phyloP scores from a whole-genome alignment of 2,888 invertebrate species.

The Alsophila aescularia region DNA sequence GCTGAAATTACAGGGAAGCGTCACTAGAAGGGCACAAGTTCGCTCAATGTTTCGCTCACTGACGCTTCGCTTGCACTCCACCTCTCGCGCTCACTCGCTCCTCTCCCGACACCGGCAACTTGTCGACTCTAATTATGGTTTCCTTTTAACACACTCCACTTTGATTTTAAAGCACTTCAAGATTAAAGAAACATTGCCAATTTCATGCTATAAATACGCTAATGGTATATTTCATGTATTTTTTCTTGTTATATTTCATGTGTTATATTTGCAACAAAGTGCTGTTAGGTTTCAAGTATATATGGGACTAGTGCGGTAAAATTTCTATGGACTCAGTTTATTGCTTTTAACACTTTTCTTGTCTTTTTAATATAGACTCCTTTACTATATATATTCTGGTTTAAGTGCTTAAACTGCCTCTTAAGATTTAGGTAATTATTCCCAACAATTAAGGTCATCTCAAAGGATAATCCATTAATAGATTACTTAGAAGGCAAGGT shows the following conservation, averaged over 20 bases:
- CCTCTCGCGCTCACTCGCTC: slow-evolving; percentile 37
- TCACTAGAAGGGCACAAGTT: slow-evolving; percentile 24
- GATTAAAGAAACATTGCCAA: slow-evolving; percentile 61
- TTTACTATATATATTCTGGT: neutral
- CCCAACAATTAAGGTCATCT: neutral
- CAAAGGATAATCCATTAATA: too few species aligned
- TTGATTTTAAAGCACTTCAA: slow-evolving; percentile 60
- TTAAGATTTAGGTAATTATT: neutral
- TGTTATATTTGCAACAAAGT: slow-evolving; percentile 23
- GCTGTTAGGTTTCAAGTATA: slow-evolving; percentile 3
- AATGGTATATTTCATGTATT: slow-evolving; percentile 40
- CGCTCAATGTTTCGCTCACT: slow-evolving; percentile 17
- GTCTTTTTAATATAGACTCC: neutral
- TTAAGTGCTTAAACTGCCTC: neutral
- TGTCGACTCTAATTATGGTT: slow-evolving; percentile 70
- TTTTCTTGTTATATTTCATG: slow-evolving; percentile 39
- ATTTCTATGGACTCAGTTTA: slow-evolving; percentile 13
- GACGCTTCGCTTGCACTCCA: slow-evolving; percentile 24
- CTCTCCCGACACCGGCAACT: slow-evolving; percentile 47
- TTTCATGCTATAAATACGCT: slow-evolving; percentile 45
- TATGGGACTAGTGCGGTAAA: neutral
- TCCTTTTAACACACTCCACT: slow-evolving; percentile 64
- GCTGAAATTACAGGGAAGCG: slow-evolving; percentile 75
- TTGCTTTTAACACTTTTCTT: slow-evolving; percentile 9
- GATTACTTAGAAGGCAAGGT: too few species aligned